Evolutionary conservation across 2,888 invertebrate genomes (phyloP).

Genomic region (Drosophila rellima): DNA sequence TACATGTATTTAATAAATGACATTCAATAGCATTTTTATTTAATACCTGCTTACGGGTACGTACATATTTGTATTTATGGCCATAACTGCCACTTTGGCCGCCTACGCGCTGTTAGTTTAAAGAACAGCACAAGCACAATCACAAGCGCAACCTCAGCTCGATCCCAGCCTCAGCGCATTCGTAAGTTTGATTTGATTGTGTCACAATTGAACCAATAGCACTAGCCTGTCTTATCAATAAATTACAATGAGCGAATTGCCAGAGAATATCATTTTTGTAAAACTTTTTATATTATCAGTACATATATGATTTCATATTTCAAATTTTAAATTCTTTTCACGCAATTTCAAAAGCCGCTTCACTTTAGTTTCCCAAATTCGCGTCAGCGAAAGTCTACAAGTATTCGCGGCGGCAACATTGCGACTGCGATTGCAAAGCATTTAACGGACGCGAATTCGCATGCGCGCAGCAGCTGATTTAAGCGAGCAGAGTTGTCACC

Average conservation of each 20-base stretch:
- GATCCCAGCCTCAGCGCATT: slow-evolving; percentile 11
- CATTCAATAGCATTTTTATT: slow-evolving; percentile 66
- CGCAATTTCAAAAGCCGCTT: slow-evolving; percentile 28
- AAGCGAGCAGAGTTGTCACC: slow-evolving; percentile 39
- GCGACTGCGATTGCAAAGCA: slow-evolving; percentile 64
- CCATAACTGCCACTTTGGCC: slow-evolving; percentile 78
- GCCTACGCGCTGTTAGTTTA: slow-evolving; percentile 61
- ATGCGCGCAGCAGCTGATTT: slow-evolving; percentile 61
- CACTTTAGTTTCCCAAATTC: slow-evolving; percentile 21
- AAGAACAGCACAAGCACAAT: slow-evolving; percentile 52
- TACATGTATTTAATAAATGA: slow-evolving; percentile 49
- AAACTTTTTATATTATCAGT: neutral
- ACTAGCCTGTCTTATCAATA: slow-evolving; percentile 27
- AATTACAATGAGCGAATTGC: slow-evolving; percentile 6
- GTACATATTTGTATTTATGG: slow-evolving; percentile 78
- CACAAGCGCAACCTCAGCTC: slow-evolving; percentile 37
- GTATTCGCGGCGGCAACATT: slow-evolving; percentile 55
- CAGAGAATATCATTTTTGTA: slow-evolving; percentile 10
- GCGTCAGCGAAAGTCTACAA: slow-evolving; percentile 15
- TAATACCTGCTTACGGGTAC: slow-evolving; percentile 74
- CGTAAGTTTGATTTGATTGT: slow-evolving; percentile 29
- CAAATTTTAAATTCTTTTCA: slow-evolving; percentile 34
- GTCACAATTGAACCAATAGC: slow-evolving; percentile 24
- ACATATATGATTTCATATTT: neutral
- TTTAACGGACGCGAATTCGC: slow-evolving; percentile 52